Conservation (phyloP, 2,888 invertebrate species). For the Mystacides longicornis region DNA sequence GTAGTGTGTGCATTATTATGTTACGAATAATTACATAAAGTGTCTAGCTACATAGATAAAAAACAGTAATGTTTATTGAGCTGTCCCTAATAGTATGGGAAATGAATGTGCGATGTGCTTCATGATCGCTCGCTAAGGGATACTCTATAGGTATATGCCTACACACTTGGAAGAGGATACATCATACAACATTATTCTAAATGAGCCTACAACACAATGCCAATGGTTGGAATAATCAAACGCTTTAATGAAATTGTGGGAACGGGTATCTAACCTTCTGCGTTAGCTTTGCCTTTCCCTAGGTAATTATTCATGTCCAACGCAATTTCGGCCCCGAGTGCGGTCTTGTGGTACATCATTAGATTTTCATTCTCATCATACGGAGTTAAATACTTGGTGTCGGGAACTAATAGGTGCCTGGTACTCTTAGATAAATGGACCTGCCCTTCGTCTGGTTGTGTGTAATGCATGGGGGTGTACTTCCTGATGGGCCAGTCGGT, state of each 20-base stretch:
- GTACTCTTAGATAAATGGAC: slow-evolving; percentile 72
- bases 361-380: slow-evolving; percentile 22
- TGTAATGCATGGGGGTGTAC: slow-evolving; percentile 72
- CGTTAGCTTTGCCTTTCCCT: slow-evolving; percentile 18
- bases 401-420: slow-evolving; percentile 65
- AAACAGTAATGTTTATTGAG: too few relatives aligned
- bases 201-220: not conserved
- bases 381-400: slow-evolving; percentile 48
- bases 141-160: too few relatives aligned
- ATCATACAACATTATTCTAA: not conserved
- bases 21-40: too few relatives aligned
- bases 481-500: slow-evolving; percentile 70
- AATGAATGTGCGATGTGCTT: too few relatives aligned
- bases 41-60: too few relatives aligned
- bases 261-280: slow-evolving; percentile 1
- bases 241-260: slow-evolving; percentile 1
- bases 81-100: too few relatives aligned
- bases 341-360: slow-evolving; percentile 24
- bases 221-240: slow-evolving; percentile 2
- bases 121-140: too few relatives aligned
- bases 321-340: slow-evolving; percentile 20
- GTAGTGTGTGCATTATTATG: too few relatives aligned
- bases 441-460: slow-evolving; percentile 68
- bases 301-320: slow-evolving; percentile 20
- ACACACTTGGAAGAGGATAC: too few relatives aligned